Evolutionary conservation across 2,113 vertebrate genomes (phyloP), one percentile per base, ranked within the genome.

Genomic region (Clarias gariepinus): DNA sequence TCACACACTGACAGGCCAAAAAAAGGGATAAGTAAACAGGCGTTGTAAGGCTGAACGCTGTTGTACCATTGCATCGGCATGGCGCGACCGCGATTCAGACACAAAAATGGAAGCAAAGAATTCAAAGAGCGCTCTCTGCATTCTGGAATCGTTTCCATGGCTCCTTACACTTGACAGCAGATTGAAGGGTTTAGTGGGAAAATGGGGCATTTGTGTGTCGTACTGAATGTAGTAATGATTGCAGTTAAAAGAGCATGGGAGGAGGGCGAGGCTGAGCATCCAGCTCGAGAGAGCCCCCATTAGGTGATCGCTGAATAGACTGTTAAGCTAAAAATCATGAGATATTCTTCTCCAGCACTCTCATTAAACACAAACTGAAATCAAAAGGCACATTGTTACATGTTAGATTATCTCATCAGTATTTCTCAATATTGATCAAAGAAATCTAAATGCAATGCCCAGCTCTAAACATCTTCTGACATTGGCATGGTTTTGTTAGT

Each of bases 101-200:
- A 81, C 88, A 90, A 87, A 61, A 92, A 90, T 87, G 91, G 86
- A 90, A 89, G 82, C 85, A 71, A 73, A 77, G 55, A 90, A 90
- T 88, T 91, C 64, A 57, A 90, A 91, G 89, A 90, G 85, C 90
- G 60, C 91, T 88, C 90, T 88, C 88, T 85, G 87, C 94, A 94
- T 93, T 94, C 93, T 91, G 47, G 30, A 82, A 63, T 52, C 74
- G 92, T 96, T 93, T 88, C 95, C 93, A 94, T 93, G 94, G 92
- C 83, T 47, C 74, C 91, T 69, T 58, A 91, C 92, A 93, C 92
- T 94, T 91, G 90, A 92, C 92, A 91, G 87, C 93, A 94, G 93
- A 94, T 95, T 94, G 89, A 93, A 92, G 93, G 91, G 91, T 94
- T 93, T 87, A 93, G 93, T 94, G 94, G 94, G 93, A 94, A 95